These are phyloP conservation scores for Drosophila orena DNA, from an alignment of 1,140 invertebrate species.

Conservation along the genomic window DNA sequence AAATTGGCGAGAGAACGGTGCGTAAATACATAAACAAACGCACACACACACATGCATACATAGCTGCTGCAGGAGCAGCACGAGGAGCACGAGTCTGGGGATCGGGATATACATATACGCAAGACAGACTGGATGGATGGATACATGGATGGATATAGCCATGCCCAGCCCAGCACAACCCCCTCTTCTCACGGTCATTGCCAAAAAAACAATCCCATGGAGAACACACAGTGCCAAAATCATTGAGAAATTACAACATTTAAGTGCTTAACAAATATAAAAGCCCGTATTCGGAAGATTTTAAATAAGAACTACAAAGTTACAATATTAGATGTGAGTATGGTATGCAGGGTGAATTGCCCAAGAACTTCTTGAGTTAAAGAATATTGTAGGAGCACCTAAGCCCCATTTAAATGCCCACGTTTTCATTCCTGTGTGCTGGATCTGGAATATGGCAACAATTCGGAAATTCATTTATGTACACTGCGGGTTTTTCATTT, in stretches of 20 bases:
- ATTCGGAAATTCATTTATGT: constrained; percentile 77
- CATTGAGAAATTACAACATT: too few relatives aligned
- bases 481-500: constrained; percentile 40
- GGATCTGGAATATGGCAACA: constrained; percentile 48
- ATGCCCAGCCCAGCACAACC: constrained; percentile 3
- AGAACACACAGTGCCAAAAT: not conserved
- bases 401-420: not conserved
- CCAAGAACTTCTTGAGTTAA: too few relatives aligned
- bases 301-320: too few relatives aligned
- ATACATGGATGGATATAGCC: constrained; percentile 24
- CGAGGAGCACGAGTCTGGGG: constrained; percentile 9
- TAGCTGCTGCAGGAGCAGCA: constrained; percentile 10
- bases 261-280: not conserved
- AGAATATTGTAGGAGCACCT: not conserved
- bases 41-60: constrained; percentile 3
- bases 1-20: constrained; percentile 25
- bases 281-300: too few relatives aligned
- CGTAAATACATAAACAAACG: constrained; percentile 62
- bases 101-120: constrained; percentile 37
- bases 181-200: constrained; percentile 39
- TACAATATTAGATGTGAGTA: too few relatives aligned
- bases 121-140: constrained; percentile 23
- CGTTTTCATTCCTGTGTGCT: not conserved
- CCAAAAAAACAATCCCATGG: constrained; percentile 44
- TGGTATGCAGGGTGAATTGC: too few relatives aligned